Evolutionary conservation across 2,888 invertebrate species (phyloP).

Genomic region (Nemotelus nigrinus): DNA sequence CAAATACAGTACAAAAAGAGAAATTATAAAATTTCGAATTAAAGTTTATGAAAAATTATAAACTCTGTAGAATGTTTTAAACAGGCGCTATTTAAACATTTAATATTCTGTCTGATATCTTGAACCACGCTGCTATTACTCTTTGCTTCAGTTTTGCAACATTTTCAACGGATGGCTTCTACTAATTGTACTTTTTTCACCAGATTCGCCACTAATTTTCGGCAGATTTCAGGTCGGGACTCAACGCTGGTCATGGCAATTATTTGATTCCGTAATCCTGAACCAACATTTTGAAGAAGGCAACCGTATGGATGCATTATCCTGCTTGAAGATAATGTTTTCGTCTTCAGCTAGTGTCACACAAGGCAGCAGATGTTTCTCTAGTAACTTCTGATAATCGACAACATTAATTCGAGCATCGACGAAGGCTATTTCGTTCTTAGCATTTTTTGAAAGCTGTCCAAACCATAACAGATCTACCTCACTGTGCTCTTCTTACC

Average conservation of each 20-base stretch:
- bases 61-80: too few relatives aligned
- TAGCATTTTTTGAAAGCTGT: too few relatives aligned
- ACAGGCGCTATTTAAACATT: background rate
- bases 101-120: background rate
- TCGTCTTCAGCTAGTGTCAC: slow-evolving; percentile 7
- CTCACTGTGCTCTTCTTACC: too few relatives aligned
- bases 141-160: slow-evolving; percentile 11
- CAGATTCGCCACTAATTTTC: slow-evolving; percentile 11
- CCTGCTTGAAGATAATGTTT: slow-evolving; percentile 9
- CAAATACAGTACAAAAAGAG: too few relatives aligned
- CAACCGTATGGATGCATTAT: slow-evolving; percentile 7
- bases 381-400: background rate
- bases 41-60: too few relatives aligned
- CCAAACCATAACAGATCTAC: too few relatives aligned
- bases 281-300: slow-evolving; percentile 8
- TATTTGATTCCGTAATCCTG: slow-evolving; percentile 14
- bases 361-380: slow-evolving; percentile 3
- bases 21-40: too few relatives aligned
- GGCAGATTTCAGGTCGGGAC: background rate
- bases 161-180: slow-evolving; percentile 16
- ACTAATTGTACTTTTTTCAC: slow-evolving; percentile 8
- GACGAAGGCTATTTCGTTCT: background rate
- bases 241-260: slow-evolving; percentile 6
- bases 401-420: too few relatives aligned
- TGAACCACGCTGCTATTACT: slow-evolving; percentile 13